Percentiles rank a stretch among this genome's conserved stretches.
Evolutionary conservation across 2,797 vertebrate species (phyloP).

Genomic region (Poecile montanus): DNA sequence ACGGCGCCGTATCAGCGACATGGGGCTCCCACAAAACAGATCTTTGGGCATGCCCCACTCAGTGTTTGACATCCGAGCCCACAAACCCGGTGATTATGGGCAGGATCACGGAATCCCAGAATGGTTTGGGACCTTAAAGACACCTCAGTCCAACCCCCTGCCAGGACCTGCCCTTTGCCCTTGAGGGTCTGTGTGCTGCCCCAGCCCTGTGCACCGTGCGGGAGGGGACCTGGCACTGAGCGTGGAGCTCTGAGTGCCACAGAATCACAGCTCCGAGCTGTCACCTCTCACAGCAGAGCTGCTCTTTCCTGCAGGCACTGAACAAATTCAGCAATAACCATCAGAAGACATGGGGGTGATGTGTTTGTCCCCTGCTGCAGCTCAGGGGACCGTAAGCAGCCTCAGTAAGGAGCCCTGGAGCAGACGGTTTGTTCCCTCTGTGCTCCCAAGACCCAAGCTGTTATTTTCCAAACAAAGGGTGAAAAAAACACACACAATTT

Average conservation of each 20-base stretch:
- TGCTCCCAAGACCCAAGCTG: background rate
- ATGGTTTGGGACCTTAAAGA: background rate
- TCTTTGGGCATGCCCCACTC: background rate
- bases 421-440: background rate
- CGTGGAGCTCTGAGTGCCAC: accelerated
- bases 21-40: background rate
- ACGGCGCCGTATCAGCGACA: accelerated
- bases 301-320: background rate
- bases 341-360: background rate
- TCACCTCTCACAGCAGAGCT: background rate
- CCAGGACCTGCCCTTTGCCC: accelerated
- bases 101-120: background rate
- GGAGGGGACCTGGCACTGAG: background rate
- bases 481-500: background rate
- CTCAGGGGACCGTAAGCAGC: background rate
- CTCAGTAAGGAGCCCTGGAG: background rate
- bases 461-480: background rate
- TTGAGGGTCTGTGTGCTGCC: background rate
- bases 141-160: background rate
- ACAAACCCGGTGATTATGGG: accelerated
- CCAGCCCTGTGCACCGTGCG: accelerated
- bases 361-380: background rate
- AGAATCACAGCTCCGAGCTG: background rate
- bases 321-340: background rate
- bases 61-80: accelerated